Percentiles rank a stretch among this genome's conserved stretches.
Evolutionary conservation across 2,797 vertebrate species (phyloP).

Genomic region (Sebastes nivosus): DNA sequence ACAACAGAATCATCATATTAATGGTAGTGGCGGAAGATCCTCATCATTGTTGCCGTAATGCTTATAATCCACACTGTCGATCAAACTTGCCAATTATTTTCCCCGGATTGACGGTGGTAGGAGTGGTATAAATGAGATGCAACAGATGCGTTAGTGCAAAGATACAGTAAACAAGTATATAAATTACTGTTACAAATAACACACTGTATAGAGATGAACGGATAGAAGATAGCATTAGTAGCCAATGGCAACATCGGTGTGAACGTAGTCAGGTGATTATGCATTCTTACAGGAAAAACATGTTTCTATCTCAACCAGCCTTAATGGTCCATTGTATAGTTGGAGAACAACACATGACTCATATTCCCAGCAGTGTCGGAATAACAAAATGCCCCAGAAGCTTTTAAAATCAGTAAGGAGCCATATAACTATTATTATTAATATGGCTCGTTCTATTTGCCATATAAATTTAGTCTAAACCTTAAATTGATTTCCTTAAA

Average conservation of each 20-base stretch:
- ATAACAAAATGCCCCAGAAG: neutral
- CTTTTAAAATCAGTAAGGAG: neutral
- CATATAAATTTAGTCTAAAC: too few species aligned
- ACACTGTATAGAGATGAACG: neutral
- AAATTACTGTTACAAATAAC: constrained; percentile 1
- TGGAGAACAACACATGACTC: neutral
- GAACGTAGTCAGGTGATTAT: neutral
- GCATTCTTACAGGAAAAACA: neutral
- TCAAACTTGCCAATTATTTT: constrained; percentile 71
- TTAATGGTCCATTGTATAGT: neutral
- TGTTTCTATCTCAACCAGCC: neutral
- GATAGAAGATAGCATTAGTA: neutral
- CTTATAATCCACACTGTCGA: constrained; percentile 70
- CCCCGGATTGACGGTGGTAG: constrained; percentile 23
- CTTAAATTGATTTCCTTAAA: neutral
- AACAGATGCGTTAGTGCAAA: constrained; percentile 54
- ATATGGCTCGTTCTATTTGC: too few species aligned
- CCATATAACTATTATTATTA: too few species aligned
- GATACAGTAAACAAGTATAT: constrained; percentile 29
- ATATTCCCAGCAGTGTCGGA: neutral
- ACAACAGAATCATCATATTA: constrained; percentile 77
- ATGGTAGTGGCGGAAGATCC: constrained; percentile 57
- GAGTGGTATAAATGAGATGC: constrained; percentile 44
- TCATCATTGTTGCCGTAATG: constrained; percentile 63
- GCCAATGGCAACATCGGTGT: neutral